A percentile compares a stretch with the other conserved stretches of the same genome.
phyloP scores from a whole-genome alignment of 2,797 vertebrate genomes.

The Gephyroberyx darwinii region DNA sequence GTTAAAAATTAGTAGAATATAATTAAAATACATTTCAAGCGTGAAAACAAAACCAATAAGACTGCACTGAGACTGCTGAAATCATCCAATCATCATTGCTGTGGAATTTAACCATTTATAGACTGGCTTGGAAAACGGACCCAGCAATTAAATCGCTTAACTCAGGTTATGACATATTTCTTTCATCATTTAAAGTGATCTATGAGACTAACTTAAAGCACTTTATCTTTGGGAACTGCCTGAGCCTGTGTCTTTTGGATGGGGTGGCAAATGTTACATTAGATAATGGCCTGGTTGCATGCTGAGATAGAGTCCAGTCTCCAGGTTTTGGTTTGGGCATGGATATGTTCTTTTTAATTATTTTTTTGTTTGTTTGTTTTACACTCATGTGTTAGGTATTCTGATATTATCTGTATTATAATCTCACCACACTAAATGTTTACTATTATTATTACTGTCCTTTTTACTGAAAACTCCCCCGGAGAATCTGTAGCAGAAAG shows the following conservation, averaged over 20 bases:
- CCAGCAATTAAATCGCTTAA: constrained; percentile 51
- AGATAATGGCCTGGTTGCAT: constrained; percentile 21
- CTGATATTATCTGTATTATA: constrained; percentile 1
- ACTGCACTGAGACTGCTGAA: constrained; percentile 45
- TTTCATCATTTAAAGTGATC: constrained; percentile 17
- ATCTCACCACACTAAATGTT: constrained; percentile 30
- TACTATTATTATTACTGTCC: constrained; percentile 24
- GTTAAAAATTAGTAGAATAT: constrained; percentile 14
- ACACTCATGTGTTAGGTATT: constrained; percentile 22
- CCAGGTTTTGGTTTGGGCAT: constrained; percentile 31
- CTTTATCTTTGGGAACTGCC: constrained; percentile 77
- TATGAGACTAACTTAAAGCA: constrained; percentile 72
- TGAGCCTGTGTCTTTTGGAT: constrained; percentile 10
- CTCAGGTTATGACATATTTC: constrained; percentile 65
- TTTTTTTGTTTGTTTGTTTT: constrained; percentile 32
- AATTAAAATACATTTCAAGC: constrained; percentile 2
- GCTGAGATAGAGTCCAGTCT: constrained; percentile 5
- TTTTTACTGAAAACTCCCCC: constrained; percentile 13
- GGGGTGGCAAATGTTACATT: constrained; percentile 34
- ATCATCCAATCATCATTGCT: constrained; percentile 42
- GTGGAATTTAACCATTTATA: constrained; percentile 43
- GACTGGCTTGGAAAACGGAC: constrained; percentile 44
- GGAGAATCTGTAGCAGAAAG: constrained; percentile 8
- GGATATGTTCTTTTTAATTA: constrained; percentile 19
- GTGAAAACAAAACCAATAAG: constrained; percentile 13